These are phyloP conservation scores for Mirounga angustirostris DNA, from an alignment of 2,113 vertebrate genomes.

Conservation along the genomic window DNA sequence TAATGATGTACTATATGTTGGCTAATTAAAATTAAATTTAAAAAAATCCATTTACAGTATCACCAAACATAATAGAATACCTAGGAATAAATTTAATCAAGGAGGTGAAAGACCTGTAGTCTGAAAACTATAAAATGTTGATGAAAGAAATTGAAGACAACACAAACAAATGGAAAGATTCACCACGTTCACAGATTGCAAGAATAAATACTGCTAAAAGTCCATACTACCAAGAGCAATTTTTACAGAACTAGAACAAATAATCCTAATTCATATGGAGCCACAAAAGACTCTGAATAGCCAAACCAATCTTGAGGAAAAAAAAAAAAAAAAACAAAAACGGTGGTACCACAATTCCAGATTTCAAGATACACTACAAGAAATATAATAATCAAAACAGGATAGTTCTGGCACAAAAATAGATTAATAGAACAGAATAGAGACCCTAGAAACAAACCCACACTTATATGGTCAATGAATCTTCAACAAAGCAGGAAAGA, in stretches of 20 bases:
- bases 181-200: neutral
- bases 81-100: neutral
- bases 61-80: neutral
- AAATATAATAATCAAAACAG: neutral
- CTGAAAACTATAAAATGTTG: neutral
- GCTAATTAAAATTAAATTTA: no score
- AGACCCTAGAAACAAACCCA: neutral
- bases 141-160: neutral
- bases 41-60: neutral
- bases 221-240: neutral
- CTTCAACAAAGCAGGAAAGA: neutral
- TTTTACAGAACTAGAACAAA: neutral
- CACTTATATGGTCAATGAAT: neutral
- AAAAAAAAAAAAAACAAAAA: neutral
- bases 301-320: neutral
- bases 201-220: neutral
- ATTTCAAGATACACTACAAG: neutral
- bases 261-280: neutral
- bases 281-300: neutral
- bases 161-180: neutral
- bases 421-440: neutral
- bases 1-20: no score
- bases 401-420: neutral
- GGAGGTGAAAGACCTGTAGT: neutral
- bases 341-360: neutral